Evolutionary conservation across 2,888 invertebrate species (phyloP), one percentile per base, ranked within the genome.

Genomic region (Scelioninae gen. 1): DNA sequence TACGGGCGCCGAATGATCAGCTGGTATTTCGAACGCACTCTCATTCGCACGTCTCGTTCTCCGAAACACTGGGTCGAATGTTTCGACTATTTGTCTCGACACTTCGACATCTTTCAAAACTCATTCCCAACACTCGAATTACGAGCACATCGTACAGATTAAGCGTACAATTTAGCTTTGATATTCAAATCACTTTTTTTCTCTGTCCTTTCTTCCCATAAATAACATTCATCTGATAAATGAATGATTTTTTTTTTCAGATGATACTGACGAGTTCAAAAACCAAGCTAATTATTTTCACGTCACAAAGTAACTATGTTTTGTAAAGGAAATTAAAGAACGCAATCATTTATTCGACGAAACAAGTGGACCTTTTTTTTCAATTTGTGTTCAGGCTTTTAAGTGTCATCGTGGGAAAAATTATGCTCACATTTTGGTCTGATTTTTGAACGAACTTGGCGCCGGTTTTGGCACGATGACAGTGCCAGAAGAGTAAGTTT

Each of bases 401-500:
- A 29, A 60, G 66, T 68, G 68, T 47, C 62, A 10, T 31, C 62
- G 68, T 29, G 63, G 60, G 32, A 77, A 62, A 58, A 43, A 56
- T 62, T 23, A 62, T 53, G 38, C 16, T 5, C 23, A 34, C 4
- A 45, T 15, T 47, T 43, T 58, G 43, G 13, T 23, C 34, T 31
- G 40, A 15, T 9, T 47, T 13, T 31, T 31, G 15, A 32, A 10
- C n/a, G n/a, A 53, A 8, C 13, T 49, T 45, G 5, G 45, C 29
- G 16, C 40, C 13, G n/a, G 31, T 58, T 53, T 49, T 16, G 16
- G 16, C 8, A 43, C 60, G 62, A 88, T 88, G 88, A 88, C 88
- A n/a, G 85, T 88, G 29, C 86, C 88, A n/a, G 88, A 88, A 81
- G 87, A 87, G 88, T 88, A 79, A 88, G 88, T 88, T 78, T 56